A percentile compares a stretch with the other conserved stretches of the same genome.
Conservation (phyloP, 2,113 vertebrate genomes). For the Perognathus longimembris region DNA sequence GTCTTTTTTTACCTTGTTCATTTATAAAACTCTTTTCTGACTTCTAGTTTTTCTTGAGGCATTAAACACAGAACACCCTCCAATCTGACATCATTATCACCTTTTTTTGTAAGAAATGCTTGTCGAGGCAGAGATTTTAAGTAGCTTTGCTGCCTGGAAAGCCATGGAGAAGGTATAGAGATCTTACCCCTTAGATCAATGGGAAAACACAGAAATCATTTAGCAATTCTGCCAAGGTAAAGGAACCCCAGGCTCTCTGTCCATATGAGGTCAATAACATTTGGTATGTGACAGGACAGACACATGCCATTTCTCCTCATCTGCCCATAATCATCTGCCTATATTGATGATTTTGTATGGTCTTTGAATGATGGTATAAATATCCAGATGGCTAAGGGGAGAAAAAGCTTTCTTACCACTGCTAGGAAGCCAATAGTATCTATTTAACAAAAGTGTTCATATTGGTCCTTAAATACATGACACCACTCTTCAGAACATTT, state of each 20-base stretch:
- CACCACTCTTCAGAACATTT: background rate
- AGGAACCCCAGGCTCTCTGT: too few relatives aligned
- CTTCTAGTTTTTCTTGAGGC: constrained; percentile 53
- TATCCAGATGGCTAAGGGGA: too few relatives aligned
- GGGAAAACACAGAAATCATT: constrained; percentile 23
- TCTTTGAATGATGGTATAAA: too few relatives aligned
- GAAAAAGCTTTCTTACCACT: too few relatives aligned
- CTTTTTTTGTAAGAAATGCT: background rate
- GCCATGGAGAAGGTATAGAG: background rate
- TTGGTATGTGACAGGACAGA: too few relatives aligned
- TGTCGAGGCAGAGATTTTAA: background rate
- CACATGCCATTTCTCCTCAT: too few relatives aligned
- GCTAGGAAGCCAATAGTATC: background rate
- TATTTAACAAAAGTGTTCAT: background rate
- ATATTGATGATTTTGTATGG: too few relatives aligned
- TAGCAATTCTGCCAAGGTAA: background rate
- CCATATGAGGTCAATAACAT: too few relatives aligned
- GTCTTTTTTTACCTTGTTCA: constrained; percentile 64
- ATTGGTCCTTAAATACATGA: background rate
- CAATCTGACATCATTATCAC: background rate
- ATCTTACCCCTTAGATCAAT: background rate
- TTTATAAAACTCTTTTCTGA: constrained; percentile 54
- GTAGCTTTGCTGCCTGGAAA: background rate
- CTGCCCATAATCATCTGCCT: too few relatives aligned
- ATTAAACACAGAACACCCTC: background rate